A percentile compares a stretch with the other conserved stretches of the same genome.
phyloP scores from a whole-genome alignment of 2,888 invertebrate genomes.

The Cyclophora punctaria region DNA sequence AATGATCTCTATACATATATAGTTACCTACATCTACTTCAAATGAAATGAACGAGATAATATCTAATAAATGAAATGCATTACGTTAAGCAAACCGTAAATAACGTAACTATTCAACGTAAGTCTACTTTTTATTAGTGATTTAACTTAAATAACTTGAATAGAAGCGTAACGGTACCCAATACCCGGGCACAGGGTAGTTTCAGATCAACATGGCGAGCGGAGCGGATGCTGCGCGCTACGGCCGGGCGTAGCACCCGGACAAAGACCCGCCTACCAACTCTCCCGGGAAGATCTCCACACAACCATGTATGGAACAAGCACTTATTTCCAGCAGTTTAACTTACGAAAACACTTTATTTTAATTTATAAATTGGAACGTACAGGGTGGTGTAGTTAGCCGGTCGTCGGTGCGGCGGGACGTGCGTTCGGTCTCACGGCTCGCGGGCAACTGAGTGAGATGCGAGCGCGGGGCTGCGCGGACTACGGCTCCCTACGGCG shows the following conservation, averaged over 20 bases:
- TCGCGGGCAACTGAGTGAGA: slow-evolving; percentile 14
- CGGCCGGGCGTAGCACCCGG: slow-evolving; percentile 64
- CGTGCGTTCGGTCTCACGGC: slow-evolving; percentile 22
- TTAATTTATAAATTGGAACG: slow-evolving; percentile 37
- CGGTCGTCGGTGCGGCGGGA: slow-evolving; percentile 19
- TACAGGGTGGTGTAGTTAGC: slow-evolving; percentile 26
- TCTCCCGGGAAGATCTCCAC: slow-evolving; percentile 38
- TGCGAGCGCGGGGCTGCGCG: slow-evolving; percentile 68
- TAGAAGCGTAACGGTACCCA: too few species aligned
- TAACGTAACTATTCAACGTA: too few species aligned
- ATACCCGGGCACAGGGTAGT: slow-evolving; percentile 3
- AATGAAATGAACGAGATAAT: too few species aligned
- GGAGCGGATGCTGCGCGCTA: slow-evolving; percentile 68
- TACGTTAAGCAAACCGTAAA: too few species aligned
- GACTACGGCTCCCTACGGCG: slow-evolving; percentile 51
- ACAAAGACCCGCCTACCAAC: slow-evolving; percentile 63
- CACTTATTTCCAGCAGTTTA: slow-evolving; percentile 33
- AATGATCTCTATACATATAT: too few species aligned
- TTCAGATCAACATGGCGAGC: slow-evolving; percentile 43
- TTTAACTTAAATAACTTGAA: too few species aligned
- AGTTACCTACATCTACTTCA: too few species aligned
- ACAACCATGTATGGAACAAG: slow-evolving; percentile 48
- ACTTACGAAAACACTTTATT: slow-evolving; percentile 21
- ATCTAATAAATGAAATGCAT: too few species aligned
- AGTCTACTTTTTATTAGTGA: too few species aligned